Evolutionary conservation across 2,113 vertebrate species (phyloP).

Genomic region (Formicarius rufipectus): DNA sequence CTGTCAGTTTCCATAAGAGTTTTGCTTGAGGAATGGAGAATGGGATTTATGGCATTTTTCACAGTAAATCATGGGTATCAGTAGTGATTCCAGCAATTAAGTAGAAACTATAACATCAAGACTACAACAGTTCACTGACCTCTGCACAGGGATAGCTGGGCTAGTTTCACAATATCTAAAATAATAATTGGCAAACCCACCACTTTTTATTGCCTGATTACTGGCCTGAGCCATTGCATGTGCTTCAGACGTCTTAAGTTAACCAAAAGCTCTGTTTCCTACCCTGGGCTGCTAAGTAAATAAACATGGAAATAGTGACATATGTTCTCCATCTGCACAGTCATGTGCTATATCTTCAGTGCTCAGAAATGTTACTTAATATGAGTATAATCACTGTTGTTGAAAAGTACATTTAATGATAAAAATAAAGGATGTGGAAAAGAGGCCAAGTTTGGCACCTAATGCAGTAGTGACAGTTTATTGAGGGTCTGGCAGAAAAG

Average conservation of each 20-base stretch:
- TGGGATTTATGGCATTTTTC: neutral
- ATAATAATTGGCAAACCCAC: slow-evolving; percentile 28
- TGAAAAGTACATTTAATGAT: slow-evolving; percentile 55
- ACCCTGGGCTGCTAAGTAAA: slow-evolving; percentile 47
- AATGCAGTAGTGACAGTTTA: slow-evolving; percentile 45
- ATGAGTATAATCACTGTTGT: slow-evolving; percentile 31
- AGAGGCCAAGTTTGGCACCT: slow-evolving; percentile 50
- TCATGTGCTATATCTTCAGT: slow-evolving; percentile 12
- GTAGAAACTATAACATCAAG: neutral
- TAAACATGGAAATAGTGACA: slow-evolving; percentile 62
- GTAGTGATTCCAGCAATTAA: slow-evolving; percentile 30
- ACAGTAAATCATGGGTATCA: neutral
- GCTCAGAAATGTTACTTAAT: slow-evolving; percentile 42
- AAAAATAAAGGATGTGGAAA: slow-evolving; percentile 30
- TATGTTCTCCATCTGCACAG: slow-evolving; percentile 61
- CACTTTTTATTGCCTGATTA: slow-evolving; percentile 24
- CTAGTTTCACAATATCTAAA: slow-evolving; percentile 45
- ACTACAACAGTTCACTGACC: slow-evolving; percentile 27
- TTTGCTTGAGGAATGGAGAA: neutral
- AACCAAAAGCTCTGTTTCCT: slow-evolving; percentile 30
- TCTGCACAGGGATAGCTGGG: neutral
- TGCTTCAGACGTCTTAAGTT: slow-evolving; percentile 16
- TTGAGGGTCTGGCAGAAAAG: slow-evolving; percentile 25
- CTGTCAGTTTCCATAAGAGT: neutral
- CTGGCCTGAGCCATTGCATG: slow-evolving; percentile 18